Evolutionary conservation across 2,888 invertebrate genomes (phyloP), one percentile per base, ranked within the genome.

Genomic region (Pseudococcus jackbeardsleyi): DNA sequence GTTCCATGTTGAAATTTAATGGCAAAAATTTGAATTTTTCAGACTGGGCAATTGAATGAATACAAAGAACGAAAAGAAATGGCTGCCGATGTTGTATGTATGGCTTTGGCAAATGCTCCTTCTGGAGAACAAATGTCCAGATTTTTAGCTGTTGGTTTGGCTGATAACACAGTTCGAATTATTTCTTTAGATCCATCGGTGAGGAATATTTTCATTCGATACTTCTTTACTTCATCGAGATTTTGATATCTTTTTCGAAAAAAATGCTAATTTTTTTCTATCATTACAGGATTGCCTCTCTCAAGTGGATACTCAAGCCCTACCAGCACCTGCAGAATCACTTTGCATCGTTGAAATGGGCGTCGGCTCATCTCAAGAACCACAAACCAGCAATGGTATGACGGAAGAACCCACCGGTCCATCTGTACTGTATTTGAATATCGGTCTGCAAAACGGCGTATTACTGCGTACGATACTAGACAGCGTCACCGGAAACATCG

Each of bases 31-130:
- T 50, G 50, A 12, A 26, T 42, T n/a, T 93, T 93, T 79, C 92
- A 98, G 98, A 97, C 98, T 90, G 99, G 99, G 0, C 98, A 99
- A 92, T 93, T 99, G 85, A 99, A 99, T 92, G 99, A 99, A 92
- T 99, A 99, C 91, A 98, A 98, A 11, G 99, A 99, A 91, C 94
- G 99, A 12, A 98, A 98, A 91, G 97, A 98, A 91, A 95, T 99
- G 95, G 96, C 97, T 8, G 96, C 97, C 0, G 99, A 99, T 92
- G 98, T 99, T 0, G 96, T 99, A 90, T 99, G 99, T 91, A 99
- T 99, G 99, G 98, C 98, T 0, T 92, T 99, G 89, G 99, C 98
- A 0, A 96, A 96, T 88, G 98, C 99, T 0, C 97, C 99, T 0
- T 94, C 95, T 1, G 99, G 99, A 7, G 99, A 99, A 92, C 97